Percentiles rank a stretch among this genome's conserved stretches.
phyloP scores from a whole-genome alignment of 2,113 vertebrate species.

The Herpailurus yagouaroundi region DNA sequence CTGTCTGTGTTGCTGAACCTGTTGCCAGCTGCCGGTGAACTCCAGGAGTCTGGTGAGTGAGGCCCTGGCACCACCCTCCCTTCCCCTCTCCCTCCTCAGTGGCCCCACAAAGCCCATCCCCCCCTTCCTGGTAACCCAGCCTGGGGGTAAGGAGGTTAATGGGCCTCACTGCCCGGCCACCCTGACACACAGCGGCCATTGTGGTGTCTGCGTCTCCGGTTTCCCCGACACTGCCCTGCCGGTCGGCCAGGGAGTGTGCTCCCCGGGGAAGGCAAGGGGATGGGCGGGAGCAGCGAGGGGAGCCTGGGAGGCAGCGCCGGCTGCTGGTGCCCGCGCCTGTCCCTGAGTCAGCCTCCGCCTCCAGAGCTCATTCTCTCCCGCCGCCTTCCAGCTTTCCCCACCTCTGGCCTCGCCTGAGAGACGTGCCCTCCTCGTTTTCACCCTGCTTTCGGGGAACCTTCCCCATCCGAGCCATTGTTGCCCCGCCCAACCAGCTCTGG shows the following conservation, averaged over 20 bases:
- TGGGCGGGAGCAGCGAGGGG: neutral
- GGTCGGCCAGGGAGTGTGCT: neutral
- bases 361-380: neutral
- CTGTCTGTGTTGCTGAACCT: constrained; percentile 97
- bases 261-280: neutral
- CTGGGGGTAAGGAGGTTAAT: constrained; percentile 45
- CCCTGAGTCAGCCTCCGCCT: neutral
- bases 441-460: neutral
- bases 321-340: neutral
- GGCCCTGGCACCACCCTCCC: neutral
- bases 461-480: fast-evolving
- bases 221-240: neutral
- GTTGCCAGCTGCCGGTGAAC: constrained; percentile 92
- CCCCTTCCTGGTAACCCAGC: neutral
- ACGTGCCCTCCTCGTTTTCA: neutral
- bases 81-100: neutral
- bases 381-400: neutral
- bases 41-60: constrained; percentile 93
- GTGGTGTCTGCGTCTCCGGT: neutral
- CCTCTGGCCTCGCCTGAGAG: neutral
- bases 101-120: neutral
- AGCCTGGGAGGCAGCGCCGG: neutral
- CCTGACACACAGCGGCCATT: constrained; percentile 49
- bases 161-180: neutral
- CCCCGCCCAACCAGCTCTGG: neutral